These are phyloP conservation scores for Drosophila sulfurigaster DNA, from an alignment of 1,140 invertebrate species.

Conservation along the genomic window DNA sequence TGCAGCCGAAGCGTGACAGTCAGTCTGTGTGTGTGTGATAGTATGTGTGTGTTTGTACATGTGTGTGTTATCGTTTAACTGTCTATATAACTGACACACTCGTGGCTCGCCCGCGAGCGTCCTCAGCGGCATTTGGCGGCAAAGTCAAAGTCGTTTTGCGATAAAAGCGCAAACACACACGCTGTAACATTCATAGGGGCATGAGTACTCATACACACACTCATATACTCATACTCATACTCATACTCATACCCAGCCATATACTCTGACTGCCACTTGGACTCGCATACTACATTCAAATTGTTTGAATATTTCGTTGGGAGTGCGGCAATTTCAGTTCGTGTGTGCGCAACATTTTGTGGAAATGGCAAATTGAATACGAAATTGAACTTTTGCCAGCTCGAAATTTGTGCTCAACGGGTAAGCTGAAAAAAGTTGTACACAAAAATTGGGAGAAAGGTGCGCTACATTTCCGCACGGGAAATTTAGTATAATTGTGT, in stretches of 20 bases:
- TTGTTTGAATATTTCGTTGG: constrained; percentile 53
- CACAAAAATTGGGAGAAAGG: constrained; percentile 36
- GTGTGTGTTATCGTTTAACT: constrained; percentile 68
- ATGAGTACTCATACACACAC: constrained; percentile 8
- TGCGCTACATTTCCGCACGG: constrained; percentile 63
- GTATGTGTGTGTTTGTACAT: constrained; percentile 25
- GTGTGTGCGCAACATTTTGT: constrained; percentile 52
- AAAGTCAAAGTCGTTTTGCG: constrained; percentile 64
- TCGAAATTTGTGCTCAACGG: neutral
- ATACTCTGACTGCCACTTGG: neutral
- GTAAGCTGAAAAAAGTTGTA: neutral
- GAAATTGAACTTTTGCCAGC: constrained; percentile 79
- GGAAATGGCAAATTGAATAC: constrained; percentile 80
- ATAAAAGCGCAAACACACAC: constrained; percentile 62
- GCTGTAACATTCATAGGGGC: constrained; percentile 20
- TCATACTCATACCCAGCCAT: neutral
- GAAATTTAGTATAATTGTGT: constrained; percentile 78
- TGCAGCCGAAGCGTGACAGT: constrained; percentile 37
- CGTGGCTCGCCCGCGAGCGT: constrained; percentile 18
- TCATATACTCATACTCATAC: neutral
- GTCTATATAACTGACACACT: constrained; percentile 43
- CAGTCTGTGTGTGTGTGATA: constrained; percentile 21
- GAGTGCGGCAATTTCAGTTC: constrained; percentile 31
- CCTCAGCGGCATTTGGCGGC: constrained; percentile 21
- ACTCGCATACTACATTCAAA: constrained; percentile 49